These are phyloP conservation scores for Anolis carolinensis DNA, from an alignment of 2,113 vertebrate species.

Conservation along the genomic window DNA sequence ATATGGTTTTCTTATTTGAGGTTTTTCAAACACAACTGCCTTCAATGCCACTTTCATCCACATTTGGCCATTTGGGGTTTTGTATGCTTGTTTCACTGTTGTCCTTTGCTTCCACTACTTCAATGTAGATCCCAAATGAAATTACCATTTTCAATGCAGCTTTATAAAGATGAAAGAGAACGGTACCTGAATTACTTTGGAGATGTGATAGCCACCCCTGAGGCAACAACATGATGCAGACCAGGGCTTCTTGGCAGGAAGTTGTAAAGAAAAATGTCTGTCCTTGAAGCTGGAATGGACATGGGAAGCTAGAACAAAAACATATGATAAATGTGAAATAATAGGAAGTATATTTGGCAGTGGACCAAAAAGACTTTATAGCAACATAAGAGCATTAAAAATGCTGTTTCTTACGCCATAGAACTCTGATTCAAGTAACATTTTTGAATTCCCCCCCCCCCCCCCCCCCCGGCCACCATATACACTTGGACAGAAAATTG, in stretches of 20 bases:
- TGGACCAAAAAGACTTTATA: background rate
- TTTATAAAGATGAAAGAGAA: background rate
- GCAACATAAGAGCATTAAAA: background rate
- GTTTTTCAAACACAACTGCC: fast-evolving
- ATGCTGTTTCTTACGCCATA: background rate
- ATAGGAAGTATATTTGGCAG: background rate
- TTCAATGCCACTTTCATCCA: background rate
- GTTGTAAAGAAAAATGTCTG: constrained; percentile 8
- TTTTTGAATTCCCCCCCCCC: too few relatives aligned
- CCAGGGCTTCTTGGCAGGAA: background rate
- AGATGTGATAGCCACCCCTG: background rate
- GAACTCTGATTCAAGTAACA: too few relatives aligned
- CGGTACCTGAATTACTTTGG: background rate
- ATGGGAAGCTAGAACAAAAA: background rate
- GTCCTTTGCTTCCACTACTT: constrained; percentile 15
- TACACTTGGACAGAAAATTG: too few relatives aligned
- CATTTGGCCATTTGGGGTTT: background rate
- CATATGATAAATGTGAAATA: constrained; percentile 10
- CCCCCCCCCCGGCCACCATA: too few relatives aligned
- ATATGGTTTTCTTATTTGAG: background rate
- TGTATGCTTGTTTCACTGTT: too few relatives aligned
- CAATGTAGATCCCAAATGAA: fast-evolving
- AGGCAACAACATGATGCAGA: fast-evolving
- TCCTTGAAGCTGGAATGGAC: background rate
- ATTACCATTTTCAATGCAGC: background rate